A percentile compares a stretch with the other conserved stretches of the same genome.
Evolutionary conservation across 2,113 vertebrate species (phyloP).

Genomic region (Uria lomvia): DNA sequence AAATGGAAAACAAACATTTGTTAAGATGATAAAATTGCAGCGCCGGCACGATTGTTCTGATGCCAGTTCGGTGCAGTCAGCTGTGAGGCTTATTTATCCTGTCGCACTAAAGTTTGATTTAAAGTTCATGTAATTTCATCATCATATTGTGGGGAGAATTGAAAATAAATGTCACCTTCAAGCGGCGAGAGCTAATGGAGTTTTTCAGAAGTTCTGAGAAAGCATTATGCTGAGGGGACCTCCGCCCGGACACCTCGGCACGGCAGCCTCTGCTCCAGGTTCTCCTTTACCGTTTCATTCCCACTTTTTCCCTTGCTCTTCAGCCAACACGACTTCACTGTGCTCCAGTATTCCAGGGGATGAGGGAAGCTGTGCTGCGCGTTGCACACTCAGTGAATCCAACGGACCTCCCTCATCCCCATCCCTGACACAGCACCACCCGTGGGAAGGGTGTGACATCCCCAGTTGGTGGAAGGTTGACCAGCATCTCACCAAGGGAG

Average conservation of each 20-base stretch:
- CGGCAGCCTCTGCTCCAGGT: background rate
- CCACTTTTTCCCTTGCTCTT: background rate
- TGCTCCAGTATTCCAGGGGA: background rate
- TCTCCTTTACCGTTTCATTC: background rate
- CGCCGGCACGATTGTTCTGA: background rate
- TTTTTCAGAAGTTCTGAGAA: slow-evolving; percentile 13
- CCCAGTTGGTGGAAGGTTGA: background rate
- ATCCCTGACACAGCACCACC: background rate
- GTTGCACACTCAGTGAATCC: too few relatives aligned
- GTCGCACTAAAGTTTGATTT: slow-evolving; percentile 42
- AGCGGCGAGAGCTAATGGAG: background rate
- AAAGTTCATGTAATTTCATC: slow-evolving; percentile 45
- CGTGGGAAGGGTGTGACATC: background rate
- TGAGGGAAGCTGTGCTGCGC: background rate
- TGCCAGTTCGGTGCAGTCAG: background rate
- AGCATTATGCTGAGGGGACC: background rate
- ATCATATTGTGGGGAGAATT: slow-evolving; percentile 8
- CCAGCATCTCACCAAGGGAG: background rate
- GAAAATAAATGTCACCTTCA: slow-evolving; percentile 56
- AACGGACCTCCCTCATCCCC: too few relatives aligned
- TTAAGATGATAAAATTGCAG: slow-evolving; percentile 27
- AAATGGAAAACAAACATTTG: slow-evolving; percentile 66
- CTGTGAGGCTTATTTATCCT: background rate
- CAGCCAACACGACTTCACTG: background rate
- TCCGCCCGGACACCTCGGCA: background rate